Evolutionary conservation across 53 echinoderm and acorn worm species (phyloP), one percentile per base, ranked within the genome.

Genomic region (Arbacia lixula): DNA sequence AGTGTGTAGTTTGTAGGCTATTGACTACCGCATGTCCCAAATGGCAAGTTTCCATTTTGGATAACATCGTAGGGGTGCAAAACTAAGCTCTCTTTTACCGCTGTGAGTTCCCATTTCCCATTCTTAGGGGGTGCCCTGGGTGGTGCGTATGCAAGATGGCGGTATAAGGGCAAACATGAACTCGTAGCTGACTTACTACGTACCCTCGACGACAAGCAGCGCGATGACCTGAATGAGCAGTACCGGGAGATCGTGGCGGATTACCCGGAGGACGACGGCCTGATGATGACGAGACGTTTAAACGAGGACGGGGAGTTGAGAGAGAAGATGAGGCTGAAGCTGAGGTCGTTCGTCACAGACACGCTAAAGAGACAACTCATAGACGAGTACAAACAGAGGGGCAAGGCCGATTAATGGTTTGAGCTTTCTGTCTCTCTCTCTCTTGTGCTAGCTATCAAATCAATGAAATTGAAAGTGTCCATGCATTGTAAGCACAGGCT

Each of bases 381-480:
- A 29, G 90, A 91, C 32, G 89, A 91, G 39, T 83, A 92, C 42
- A 79, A 89, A 56, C 89, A 91, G 21, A 66, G 96, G 21, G 96
- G 96, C 5, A 96, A 96, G 88, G 96, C 96, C 6, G 96, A 96
- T 65, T 96, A 92, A 86, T 83, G 30, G 67, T 66, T 19, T 11
- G 57, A 56, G 46, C 14, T 10, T n/a, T n/a, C n/a, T n/a, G n/a
- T n/a, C n/a, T n/a, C n/a, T n/a, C n/a, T n/a, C n/a, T n/a, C n/a
- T n/a, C n/a, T n/a, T n/a, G n/a, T n/a, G n/a, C n/a, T n/a, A n/a
- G n/a, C n/a, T n/a, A n/a, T n/a, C n/a, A n/a, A n/a, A n/a, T n/a
- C n/a, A n/a, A n/a, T n/a, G n/a, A n/a, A n/a, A n/a, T n/a, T n/a
- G n/a, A n/a, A n/a, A n/a, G n/a, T n/a, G n/a, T n/a, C n/a, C n/a